Conservation (phyloP, 30 jellyfish, hydroid and myxozoan genomes). For the Haliclystus octoradiatus region DNA sequence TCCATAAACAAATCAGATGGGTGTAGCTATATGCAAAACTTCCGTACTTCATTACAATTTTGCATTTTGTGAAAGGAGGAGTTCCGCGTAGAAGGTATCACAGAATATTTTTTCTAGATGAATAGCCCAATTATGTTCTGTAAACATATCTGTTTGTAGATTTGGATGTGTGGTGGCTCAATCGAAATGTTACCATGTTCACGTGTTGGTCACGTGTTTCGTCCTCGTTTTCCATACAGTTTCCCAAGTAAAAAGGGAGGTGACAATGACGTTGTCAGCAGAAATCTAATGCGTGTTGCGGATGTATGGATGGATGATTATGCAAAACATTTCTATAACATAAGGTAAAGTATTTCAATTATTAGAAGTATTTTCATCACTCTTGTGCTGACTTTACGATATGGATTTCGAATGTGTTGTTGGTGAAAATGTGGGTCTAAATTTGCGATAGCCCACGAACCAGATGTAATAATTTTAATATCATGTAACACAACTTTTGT, state of each 20-base stretch:
- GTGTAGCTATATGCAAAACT: no score
- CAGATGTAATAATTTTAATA: no score
- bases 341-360: constrained; percentile 46
- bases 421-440: no score
- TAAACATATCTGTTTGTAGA: constrained; percentile 28
- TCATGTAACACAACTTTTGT: no score
- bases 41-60: no score
- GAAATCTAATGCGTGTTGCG: constrained; percentile 96
- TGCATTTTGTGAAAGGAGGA: no score
- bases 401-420: no score
- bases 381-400: neutral
- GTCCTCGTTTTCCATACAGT: constrained; percentile 94
- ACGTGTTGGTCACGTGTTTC: constrained; percentile 99
- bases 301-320: constrained; percentile 99
- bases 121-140: no score
- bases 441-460: no score
- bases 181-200: constrained; percentile 99
- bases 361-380: neutral
- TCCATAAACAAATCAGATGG: no score
- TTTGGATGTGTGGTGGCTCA: constrained; percentile 99
- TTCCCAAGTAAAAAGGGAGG: constrained; percentile 90
- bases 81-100: no score
- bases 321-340: constrained; percentile 88
- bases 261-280: constrained; percentile 95
- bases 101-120: no score